Evolutionary conservation across 2,888 invertebrate species (phyloP).

Genomic region (Halictus ligatus): DNA sequence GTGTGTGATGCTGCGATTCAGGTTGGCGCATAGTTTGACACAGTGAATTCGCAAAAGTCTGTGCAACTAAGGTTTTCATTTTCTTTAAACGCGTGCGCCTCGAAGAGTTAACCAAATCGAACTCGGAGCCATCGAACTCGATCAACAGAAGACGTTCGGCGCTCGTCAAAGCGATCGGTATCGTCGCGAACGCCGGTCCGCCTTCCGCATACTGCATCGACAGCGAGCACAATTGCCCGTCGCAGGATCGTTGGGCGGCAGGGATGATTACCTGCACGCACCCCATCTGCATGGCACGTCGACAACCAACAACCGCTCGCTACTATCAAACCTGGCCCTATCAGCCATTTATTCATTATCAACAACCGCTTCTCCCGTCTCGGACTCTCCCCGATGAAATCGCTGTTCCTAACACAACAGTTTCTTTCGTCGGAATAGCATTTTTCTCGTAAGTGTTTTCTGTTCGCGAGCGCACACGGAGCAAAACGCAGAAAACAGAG

Average conservation of each 20-base stretch:
- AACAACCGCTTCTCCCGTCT: not conserved
- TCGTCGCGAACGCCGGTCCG: not conserved
- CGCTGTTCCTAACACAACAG: not conserved
- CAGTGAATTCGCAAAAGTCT: too few relatives aligned
- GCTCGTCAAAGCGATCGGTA: not conserved
- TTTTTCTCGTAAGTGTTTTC: not conserved
- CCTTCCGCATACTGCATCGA: conserved; percentile 13
- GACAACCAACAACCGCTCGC: not conserved
- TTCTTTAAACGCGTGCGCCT: too few relatives aligned
- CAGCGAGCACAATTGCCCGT: conserved; percentile 7
- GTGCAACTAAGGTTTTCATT: too few relatives aligned
- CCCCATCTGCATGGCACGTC: not conserved
- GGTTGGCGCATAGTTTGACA: too few relatives aligned
- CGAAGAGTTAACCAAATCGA: not conserved
- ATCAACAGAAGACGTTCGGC: not conserved
- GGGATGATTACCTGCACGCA: not conserved
- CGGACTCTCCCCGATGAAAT: not conserved
- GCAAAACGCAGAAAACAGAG: conserved; percentile 45
- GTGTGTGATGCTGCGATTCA: too few relatives aligned
- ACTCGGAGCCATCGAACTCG: not conserved
- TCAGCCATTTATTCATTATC: conserved; percentile 6
- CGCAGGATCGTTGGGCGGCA: not conserved
- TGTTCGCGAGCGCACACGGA: conserved; percentile 11
- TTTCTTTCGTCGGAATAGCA: not conserved
- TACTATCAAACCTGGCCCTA: not conserved